Conservation (phyloP, 2,113 vertebrate species). For the Pelusios castaneus region DNA sequence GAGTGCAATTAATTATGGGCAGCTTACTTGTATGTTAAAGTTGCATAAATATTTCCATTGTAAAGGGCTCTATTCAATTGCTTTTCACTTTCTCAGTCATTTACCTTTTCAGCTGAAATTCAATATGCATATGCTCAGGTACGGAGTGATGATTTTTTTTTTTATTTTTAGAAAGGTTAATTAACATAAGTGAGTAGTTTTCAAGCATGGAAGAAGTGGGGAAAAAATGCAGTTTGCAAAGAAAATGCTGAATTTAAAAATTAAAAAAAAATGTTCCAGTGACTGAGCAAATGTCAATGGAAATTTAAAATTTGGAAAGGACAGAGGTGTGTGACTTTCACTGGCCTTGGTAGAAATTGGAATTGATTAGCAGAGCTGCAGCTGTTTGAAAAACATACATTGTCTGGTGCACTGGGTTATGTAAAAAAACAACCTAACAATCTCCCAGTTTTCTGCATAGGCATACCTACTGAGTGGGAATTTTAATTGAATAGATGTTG, state of each 20-base stretch:
- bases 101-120: background rate
- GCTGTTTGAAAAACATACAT: background rate
- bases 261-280: background rate
- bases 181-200: background rate
- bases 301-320: background rate
- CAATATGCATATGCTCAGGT: background rate
- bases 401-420: background rate
- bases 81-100: background rate
- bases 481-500: background rate
- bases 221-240: background rate
- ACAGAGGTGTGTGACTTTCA: background rate
- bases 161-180: conserved; percentile 33
- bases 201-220: fast-evolving
- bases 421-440: background rate
- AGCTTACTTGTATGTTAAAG: background rate
- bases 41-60: background rate
- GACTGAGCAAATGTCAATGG: background rate
- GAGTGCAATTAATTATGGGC: background rate
- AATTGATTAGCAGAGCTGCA: background rate
- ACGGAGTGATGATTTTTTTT: background rate
- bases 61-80: background rate
- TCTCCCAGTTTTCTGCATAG: background rate
- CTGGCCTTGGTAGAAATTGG: background rate
- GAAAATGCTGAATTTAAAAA: background rate
- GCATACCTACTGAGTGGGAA: too few species aligned